Evolutionary conservation across 2,888 invertebrate genomes (phyloP), one percentile per base, ranked within the genome.

Genomic region (Euspilapteryx auroguttella): DNA sequence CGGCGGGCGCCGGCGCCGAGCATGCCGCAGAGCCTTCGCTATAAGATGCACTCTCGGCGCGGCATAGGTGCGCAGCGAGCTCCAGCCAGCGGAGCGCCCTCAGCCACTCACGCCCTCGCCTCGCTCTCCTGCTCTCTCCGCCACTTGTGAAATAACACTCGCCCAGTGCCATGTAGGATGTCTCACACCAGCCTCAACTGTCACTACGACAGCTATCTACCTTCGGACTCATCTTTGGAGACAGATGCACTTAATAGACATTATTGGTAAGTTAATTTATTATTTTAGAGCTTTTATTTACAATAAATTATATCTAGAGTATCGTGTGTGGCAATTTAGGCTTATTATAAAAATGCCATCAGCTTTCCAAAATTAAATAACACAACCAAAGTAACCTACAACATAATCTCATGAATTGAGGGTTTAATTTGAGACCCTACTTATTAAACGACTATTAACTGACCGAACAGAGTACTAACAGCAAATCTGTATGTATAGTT

Each of bases 121-220:
- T 50, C 42, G 36, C 45, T 41, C 42, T 46, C 49, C 55, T 44
- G 42, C 47, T 41, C 57, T 58, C 41, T 58, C 48, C 53, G 46
- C 42, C 34, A 50, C 45, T 56, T 54, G 62, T 62, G 57, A 52
- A 17, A 57, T 42, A 45, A 58, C 50, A 55, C 54, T 55, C 54
- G 43, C 49, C 42, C 50, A 57, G 62, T 68, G 71, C 65, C 68
- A 73, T 73, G 75, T 69, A 75, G 73, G 53, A 75, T 75, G 75
- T 73, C 75, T 58, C 75, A 73, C 61, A 73, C 69, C 59, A 75
- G 73, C 57, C 56, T 71, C 35, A 71, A 55, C 56, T 68, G 64
- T 64, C 71, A 66, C 51, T 73, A 71, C 49, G 68, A 69, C 64
- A 65, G 63, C 59, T 73, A 73, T 44, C 59, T 71, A 35, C 75